A percentile compares a stretch with the other conserved stretches of the same genome.
These are phyloP conservation scores for Drosophila arizonae DNA, from an alignment of 1,140 invertebrate species.

Conservation along the genomic window DNA sequence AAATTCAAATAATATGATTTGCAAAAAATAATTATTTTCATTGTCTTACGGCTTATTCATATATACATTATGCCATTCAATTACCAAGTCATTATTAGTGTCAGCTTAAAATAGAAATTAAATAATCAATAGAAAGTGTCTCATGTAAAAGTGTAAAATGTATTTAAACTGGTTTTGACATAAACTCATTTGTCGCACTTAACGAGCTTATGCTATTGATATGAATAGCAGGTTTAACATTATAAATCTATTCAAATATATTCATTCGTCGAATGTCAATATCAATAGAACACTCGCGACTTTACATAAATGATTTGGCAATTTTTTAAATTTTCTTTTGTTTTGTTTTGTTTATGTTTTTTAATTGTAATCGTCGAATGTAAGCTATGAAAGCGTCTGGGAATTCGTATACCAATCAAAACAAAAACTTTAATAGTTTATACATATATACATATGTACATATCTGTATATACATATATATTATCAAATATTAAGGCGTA, in stretches of 20 bases:
- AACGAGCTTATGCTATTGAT: conserved; percentile 12
- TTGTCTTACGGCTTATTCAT: background rate
- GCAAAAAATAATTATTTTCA: background rate
- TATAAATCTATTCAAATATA: conserved; percentile 29
- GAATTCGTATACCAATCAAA: conserved; percentile 58
- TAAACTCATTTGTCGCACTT: conserved; percentile 10
- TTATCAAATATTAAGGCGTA: no score
- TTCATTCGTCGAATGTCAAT: conserved; percentile 2
- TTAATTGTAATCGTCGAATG: conserved; percentile 21
- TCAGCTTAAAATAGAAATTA: no score
- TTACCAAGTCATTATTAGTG: no score
- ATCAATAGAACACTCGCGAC: conserved; percentile 11
- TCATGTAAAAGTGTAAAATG: no score
- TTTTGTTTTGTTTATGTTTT: conserved; percentile 1
- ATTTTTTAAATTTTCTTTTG: conserved; percentile 1
- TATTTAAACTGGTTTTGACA: conserved; percentile 17
- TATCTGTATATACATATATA: conserved; percentile 23
- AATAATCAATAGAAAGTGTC: no score
- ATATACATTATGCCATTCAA: no score
- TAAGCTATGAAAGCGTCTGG: conserved; percentile 47
- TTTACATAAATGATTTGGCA: conserved; percentile 23
- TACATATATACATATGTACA: background rate
- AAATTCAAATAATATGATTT: background rate
- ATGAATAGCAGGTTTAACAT: background rate
- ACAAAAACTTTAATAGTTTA: background rate